Evolutionary conservation across 2,888 invertebrate genomes (phyloP).

Genomic region (Cyclophora albipunctata): DNA sequence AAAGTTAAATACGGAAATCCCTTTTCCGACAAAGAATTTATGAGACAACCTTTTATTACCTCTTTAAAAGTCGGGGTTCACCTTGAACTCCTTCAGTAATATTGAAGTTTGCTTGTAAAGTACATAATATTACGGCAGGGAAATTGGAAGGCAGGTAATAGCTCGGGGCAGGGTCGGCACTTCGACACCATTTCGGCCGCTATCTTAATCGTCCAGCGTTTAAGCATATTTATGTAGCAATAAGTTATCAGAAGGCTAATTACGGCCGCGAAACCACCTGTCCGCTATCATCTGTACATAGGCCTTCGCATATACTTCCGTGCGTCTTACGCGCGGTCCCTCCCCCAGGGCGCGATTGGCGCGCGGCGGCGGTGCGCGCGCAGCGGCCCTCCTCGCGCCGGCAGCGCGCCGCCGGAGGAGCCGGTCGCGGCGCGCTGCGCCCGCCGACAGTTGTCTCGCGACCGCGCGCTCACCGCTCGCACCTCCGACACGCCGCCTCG

Average conservation of each 20-base stretch:
- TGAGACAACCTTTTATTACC: constrained; percentile 18
- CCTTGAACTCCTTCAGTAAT: constrained; percentile 23
- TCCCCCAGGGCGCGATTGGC: constrained; percentile 65
- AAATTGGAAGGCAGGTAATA: constrained; percentile 37
- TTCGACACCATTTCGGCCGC: constrained; percentile 43
- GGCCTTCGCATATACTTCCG: constrained; percentile 76
- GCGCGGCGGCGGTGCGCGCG: constrained; percentile 57
- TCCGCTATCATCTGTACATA: constrained; percentile 74
- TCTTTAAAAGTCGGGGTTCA: constrained; percentile 25
- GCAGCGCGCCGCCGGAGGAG: constrained; percentile 58
- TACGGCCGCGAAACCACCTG: constrained; percentile 74
- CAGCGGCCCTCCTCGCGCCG: constrained; percentile 64
- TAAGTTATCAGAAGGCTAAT: constrained; percentile 73
- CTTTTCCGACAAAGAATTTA: not conserved
- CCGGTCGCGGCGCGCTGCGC: constrained; percentile 61
- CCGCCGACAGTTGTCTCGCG: constrained; percentile 58
- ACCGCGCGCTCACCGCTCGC: constrained; percentile 46
- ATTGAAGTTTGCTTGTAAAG: constrained; percentile 37
- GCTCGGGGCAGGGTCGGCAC: constrained; percentile 35
- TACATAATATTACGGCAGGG: constrained; percentile 37
- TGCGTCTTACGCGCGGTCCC: constrained; percentile 71
- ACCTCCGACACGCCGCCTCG: constrained; percentile 6
- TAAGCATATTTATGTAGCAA: constrained; percentile 69
- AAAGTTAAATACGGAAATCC: too few species aligned
- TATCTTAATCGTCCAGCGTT: constrained; percentile 65